phyloP scores from a whole-genome alignment of 2,797 vertebrate genomes.

The Cirrhinus mrigala region DNA sequence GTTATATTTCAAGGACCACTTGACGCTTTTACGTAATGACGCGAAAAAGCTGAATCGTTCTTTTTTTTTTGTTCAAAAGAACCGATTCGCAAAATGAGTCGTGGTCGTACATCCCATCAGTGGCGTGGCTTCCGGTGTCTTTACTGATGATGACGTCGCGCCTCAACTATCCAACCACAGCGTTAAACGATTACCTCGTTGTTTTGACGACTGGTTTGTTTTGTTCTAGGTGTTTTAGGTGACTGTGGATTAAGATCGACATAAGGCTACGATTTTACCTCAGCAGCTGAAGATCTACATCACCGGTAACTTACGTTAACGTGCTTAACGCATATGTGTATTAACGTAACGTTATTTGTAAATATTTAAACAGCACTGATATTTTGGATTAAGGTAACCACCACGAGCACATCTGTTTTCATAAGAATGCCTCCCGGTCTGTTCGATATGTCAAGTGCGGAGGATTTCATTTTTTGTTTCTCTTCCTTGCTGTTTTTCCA shows the following conservation, averaged over 20 bases:
- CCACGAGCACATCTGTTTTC: background rate
- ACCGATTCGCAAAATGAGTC: background rate
- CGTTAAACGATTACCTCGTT: background rate
- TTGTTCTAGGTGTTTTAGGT: background rate
- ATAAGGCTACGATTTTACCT: background rate
- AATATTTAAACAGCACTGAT: background rate
- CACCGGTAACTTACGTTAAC: slow-evolving; percentile 31
- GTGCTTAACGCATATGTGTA: background rate
- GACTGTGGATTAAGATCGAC: background rate
- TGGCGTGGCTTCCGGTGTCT: background rate
- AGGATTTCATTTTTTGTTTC: background rate
- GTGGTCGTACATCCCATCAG: background rate
- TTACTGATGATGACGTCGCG: background rate
- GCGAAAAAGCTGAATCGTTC: background rate
- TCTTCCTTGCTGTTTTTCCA: slow-evolving; percentile 45
- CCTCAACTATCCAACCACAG: slow-evolving; percentile 12
- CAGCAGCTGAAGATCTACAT: background rate
- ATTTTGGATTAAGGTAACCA: background rate
- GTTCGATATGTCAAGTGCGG: background rate
- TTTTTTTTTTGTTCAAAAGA: background rate
- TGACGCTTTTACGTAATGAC: background rate
- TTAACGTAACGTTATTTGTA: too few relatives aligned
- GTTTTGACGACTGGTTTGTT: slow-evolving; percentile 37
- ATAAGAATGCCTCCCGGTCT: background rate
- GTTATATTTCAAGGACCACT: background rate